These are phyloP conservation scores for Sorex maritimensis DNA, from an alignment of 2,797 vertebrate genomes.

Conservation along the genomic window DNA sequence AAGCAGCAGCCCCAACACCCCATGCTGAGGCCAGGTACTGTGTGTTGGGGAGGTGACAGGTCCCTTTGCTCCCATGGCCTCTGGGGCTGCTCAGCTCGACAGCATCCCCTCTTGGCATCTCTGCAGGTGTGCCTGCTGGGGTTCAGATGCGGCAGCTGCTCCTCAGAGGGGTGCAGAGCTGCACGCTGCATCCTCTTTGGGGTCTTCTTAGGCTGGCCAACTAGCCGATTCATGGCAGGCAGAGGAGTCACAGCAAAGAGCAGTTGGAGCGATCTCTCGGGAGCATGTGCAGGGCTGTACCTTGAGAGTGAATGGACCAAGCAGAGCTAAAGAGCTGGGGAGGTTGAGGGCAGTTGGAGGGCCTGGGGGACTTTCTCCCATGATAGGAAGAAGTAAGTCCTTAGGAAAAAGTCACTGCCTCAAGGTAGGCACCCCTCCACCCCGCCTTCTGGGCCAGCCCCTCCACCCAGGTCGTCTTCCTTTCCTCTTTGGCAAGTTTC, in stretches of 20 bases:
- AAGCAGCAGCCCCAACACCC: too few species aligned
- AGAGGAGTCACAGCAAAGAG: background rate
- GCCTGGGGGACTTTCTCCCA: background rate
- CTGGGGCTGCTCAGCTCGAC: too few species aligned
- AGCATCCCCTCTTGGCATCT: background rate
- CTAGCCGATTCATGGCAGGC: background rate
- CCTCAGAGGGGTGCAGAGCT: background rate
- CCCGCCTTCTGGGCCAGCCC: background rate
- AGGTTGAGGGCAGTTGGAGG: background rate
- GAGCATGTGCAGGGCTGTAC: background rate
- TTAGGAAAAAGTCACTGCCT: background rate
- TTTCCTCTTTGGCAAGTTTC: background rate
- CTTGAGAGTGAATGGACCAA: background rate
- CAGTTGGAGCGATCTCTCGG: background rate
- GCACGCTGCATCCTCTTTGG: too few species aligned
- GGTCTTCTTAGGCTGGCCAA: background rate
- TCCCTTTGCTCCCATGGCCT: background rate
- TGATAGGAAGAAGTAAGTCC: background rate
- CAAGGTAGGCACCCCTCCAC: background rate
- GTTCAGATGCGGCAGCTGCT: rapidly evolving
- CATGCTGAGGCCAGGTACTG: background rate
- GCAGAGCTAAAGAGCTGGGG: background rate
- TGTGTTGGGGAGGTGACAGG: background rate
- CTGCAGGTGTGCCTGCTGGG: too few species aligned
- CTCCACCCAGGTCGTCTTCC: background rate